phyloP scores from a whole-genome alignment of 2,888 invertebrate genomes.

The Formica aserva region DNA sequence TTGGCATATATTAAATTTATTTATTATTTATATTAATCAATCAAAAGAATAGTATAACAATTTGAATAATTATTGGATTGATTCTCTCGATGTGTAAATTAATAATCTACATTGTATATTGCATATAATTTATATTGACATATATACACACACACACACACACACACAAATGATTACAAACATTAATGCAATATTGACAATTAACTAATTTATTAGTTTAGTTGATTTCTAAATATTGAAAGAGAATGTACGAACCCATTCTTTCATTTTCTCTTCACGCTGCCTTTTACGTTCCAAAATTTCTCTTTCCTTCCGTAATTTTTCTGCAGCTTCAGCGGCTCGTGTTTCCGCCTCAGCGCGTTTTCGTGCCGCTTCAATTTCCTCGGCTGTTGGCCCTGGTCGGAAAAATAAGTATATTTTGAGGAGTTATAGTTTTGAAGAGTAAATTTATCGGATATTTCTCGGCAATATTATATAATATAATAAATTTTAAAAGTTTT shows the following conservation, averaged over 20 bases:
- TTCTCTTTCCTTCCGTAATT: conserved; percentile 78
- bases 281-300: conserved; percentile 79
- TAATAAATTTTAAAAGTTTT: not conserved
- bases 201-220: conserved; percentile 10
- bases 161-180: not conserved
- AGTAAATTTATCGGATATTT: not conserved
- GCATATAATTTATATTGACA: too few species aligned
- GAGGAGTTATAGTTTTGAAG: not conserved
- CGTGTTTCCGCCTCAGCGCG: conserved; percentile 76
- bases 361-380: conserved; percentile 70
- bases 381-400: conserved; percentile 63
- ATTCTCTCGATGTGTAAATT: not conserved
- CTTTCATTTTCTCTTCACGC: conserved; percentile 80
- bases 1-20: not conserved
- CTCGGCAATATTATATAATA: not conserved
- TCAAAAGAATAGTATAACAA: not conserved
- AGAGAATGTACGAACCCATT: conserved; percentile 74
- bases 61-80: conserved; percentile 15
- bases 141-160: too few species aligned
- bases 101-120: not conserved
- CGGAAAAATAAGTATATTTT: not conserved
- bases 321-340: conserved; percentile 80
- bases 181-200: not conserved
- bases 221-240: not conserved
- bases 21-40: not conserved